Conservation (phyloP, 2,113 vertebrate species). For the Sprattus sprattus region DNA sequence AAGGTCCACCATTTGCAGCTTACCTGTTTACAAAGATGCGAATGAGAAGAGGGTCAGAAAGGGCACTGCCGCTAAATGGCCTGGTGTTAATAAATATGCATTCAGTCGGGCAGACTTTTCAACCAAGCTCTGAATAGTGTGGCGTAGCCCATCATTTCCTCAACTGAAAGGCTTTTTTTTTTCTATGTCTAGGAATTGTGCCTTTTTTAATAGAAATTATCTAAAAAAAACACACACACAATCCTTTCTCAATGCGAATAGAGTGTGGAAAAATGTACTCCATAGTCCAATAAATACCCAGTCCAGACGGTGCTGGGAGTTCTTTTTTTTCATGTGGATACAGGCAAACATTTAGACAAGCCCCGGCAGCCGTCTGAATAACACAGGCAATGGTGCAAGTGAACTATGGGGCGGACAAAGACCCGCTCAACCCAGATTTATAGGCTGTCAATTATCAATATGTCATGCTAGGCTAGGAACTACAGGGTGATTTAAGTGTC, state of each 20-base stretch:
- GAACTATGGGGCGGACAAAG: neutral
- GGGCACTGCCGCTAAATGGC: neutral
- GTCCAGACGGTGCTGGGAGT: conserved; percentile 24
- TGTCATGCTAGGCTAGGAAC: neutral
- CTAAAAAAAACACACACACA: conserved; percentile 20
- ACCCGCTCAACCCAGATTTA: neutral
- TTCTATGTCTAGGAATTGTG: neutral
- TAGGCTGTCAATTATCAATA: neutral
- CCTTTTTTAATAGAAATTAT: conserved; percentile 22
- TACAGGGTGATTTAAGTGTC: neutral
- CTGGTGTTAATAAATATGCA: neutral
- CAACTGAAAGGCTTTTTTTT: neutral
- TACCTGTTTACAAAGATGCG: neutral
- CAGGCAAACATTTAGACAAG: conserved; percentile 12
- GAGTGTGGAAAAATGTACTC: conserved; percentile 37
- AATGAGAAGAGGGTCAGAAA: neutral
- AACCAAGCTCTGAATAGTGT: neutral
- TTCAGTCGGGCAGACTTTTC: neutral
- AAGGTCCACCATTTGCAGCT: neutral
- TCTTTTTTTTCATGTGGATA: neutral
- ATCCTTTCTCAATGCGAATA: conserved; percentile 15
- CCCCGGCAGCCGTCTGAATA: neutral
- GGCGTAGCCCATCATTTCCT: neutral
- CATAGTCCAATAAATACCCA: conserved; percentile 24
- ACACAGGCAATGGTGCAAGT: conserved; percentile 13